phyloP scores from a whole-genome alignment of 1,140 invertebrate species.

The Drosophila subobscura region DNA sequence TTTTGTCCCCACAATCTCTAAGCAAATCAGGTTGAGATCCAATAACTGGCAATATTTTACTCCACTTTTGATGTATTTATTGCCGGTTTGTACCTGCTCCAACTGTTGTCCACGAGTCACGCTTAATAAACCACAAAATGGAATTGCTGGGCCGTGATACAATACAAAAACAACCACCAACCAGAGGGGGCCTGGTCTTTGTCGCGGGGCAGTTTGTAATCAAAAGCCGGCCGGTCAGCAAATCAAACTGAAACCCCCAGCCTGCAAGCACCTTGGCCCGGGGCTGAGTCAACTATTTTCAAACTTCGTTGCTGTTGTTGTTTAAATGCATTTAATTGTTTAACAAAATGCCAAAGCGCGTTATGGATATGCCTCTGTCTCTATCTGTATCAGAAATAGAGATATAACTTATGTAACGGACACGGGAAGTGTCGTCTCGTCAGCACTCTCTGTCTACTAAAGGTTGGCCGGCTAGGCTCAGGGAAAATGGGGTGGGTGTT shows the following conservation, averaged over 20 bases:
- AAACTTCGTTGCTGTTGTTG: slow-evolving; percentile 18
- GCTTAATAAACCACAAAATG: slow-evolving; percentile 77
- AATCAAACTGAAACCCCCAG: slow-evolving; percentile 24
- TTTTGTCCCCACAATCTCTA: not conserved
- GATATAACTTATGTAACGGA: slow-evolving; percentile 27
- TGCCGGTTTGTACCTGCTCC: slow-evolving; percentile 59
- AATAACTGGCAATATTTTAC: slow-evolving; percentile 15
- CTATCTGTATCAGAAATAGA: slow-evolving; percentile 12
- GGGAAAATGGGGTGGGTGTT: too few relatives aligned
- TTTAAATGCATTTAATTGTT: slow-evolving; percentile 81
- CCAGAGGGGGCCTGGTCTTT: not conserved
- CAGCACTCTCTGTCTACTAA: too few relatives aligned
- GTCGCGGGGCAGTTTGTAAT: slow-evolving; percentile 51
- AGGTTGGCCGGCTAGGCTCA: too few relatives aligned
- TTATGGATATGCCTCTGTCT: slow-evolving; percentile 32
- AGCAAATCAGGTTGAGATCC: slow-evolving; percentile 18
- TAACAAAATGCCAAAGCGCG: slow-evolving; percentile 68
- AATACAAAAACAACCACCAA: too few relatives aligned
- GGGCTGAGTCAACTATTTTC: slow-evolving; percentile 70
- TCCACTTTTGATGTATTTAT: slow-evolving; percentile 31
- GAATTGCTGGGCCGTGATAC: slow-evolving; percentile 67
- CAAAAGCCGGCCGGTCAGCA: slow-evolving; percentile 74
- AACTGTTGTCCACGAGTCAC: slow-evolving; percentile 73
- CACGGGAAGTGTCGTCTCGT: too few relatives aligned
- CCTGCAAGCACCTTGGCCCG: slow-evolving; percentile 53